Base-by-base conservation (phyloP, 1,140 invertebrate genomes). In the Nebria ingens region DNA sequence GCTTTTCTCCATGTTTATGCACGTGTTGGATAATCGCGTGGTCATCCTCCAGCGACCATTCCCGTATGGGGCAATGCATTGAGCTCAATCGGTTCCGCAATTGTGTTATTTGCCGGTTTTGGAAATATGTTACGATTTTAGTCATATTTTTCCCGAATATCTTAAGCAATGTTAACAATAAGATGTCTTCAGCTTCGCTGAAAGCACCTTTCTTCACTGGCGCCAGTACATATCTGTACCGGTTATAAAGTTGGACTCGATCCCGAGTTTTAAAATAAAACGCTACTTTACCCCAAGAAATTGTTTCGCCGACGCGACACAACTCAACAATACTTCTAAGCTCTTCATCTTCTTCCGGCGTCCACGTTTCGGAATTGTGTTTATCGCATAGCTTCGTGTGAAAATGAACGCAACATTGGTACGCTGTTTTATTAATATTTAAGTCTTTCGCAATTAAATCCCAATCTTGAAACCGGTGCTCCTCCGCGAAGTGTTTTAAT, bases 371-470 rank as follows among this genome's bases (percentile, higher is more conserved):
- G 9, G 67, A 62, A 56, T 59, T 65, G 56, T 66, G 64, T 57
- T 61, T 68, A 56, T 67, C 69, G 19, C 55, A 64, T 60, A 76
- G 68, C 52, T 74, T 73, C 1, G 76, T 78, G 19, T 78, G 75
- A 62, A 76, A 83, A 59, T 83, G 79, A 2, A 84, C 71, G 65
- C 83, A 84, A 61, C 79, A 81, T 59, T 84, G 82, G 63, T 82
- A 86, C 6, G 75, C 79, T 15, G 79, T 79, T 23, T 85, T 71
- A 1, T 73, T 71, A 15, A 74, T 82, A 1, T 66, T 65, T 12
- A 87, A 59, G 61, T 74, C 63, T 38, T 66, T 51, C 0, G 83
- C 79, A 59, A 87, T 84, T 1, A 54, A 40, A 49, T 80, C 75
- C 86, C 85, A 88, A 62, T 86, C 71, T 63, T 84, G 76, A 58